Evolutionary conservation across 2,888 invertebrate genomes (phyloP), one percentile per base, ranked within the genome.

Genomic region (Zhuqinia jingwanae): DNA sequence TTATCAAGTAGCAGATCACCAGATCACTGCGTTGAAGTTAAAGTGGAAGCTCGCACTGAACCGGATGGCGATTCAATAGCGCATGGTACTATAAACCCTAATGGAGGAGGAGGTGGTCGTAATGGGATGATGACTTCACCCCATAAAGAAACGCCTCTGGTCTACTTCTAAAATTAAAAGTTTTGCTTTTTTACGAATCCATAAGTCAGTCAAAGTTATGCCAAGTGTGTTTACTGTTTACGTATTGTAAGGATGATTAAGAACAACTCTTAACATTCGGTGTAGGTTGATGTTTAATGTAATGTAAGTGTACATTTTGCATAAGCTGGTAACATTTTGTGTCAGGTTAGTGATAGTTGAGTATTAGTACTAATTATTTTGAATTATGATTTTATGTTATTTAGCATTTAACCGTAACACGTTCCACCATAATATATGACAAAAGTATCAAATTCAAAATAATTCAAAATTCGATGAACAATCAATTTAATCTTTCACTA

Each of bases 1-100:
- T 79, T 47, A 0, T 25, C 56, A 56, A 68, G 20, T 47, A 90
- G 89, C 25, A 90, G 89, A 75, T 90, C 91, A 22, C 90, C 90
- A 27, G 91, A 91, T 80, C 90, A 90, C 25, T 90, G 89, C 50
- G 89, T 90, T 10, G 90, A 90, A 88, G 91, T 91, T 0, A 90
- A 90, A 88, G 90, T 91, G 10, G 91, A 91, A 81, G 90, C 91
- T 53, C 80, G 90, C 22, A 88, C 88, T 11, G 90, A 90, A 76
- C 77, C 84, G 10, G 79, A 85, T 17, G 36, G 30, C 8, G 58
- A 70, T 42, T 36, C 65, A 45, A 6, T 60, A 47, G 15, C 50
- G 1, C 50, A 73, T 36, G 73, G 22, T 47, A 56, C 30, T 42
- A 17, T 27, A 17, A 11, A 30, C 13, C 20, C 70, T 60, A 73